Conservation (phyloP, 2,888 invertebrate genomes). For the Drosophila aldrichi region DNA sequence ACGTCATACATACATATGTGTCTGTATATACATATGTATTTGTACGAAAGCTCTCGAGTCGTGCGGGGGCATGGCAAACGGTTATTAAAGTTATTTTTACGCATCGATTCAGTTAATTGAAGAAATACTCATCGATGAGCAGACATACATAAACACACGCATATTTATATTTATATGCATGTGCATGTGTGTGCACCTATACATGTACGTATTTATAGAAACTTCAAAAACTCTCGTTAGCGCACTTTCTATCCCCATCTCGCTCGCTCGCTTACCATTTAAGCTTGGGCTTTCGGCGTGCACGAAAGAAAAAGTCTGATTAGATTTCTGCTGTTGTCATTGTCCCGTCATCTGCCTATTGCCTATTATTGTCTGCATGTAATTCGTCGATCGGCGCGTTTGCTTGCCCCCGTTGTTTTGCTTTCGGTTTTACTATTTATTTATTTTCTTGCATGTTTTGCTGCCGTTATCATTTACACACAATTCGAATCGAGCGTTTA, state of each 20-base stretch:
- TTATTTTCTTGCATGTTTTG: constrained; percentile 68
- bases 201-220: not conserved
- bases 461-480: constrained; percentile 70
- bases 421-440: constrained; percentile 51
- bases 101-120: constrained; percentile 75
- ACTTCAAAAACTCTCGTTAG: constrained; percentile 31
- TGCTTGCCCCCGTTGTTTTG: constrained; percentile 21
- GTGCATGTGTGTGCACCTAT: not conserved
- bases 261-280: constrained; percentile 5
- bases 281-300: constrained; percentile 21
- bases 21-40: not conserved
- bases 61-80: constrained; percentile 41
- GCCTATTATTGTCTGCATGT: constrained; percentile 61
- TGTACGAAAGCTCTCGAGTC: constrained; percentile 20
- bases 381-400: constrained; percentile 26
- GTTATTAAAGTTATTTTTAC: constrained; percentile 76
- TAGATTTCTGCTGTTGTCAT: constrained; percentile 61
- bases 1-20: not conserved
- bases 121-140: constrained; percentile 47
- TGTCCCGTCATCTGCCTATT: constrained; percentile 38
- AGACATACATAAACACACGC: not conserved
- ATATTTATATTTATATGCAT: not conserved
- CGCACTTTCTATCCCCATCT: constrained; percentile 3
- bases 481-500: constrained; percentile 49
- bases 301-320: constrained; percentile 43